These are phyloP conservation scores for Lepidurus apus DNA, from an alignment of 1,140 invertebrate species.

Conservation along the genomic window DNA sequence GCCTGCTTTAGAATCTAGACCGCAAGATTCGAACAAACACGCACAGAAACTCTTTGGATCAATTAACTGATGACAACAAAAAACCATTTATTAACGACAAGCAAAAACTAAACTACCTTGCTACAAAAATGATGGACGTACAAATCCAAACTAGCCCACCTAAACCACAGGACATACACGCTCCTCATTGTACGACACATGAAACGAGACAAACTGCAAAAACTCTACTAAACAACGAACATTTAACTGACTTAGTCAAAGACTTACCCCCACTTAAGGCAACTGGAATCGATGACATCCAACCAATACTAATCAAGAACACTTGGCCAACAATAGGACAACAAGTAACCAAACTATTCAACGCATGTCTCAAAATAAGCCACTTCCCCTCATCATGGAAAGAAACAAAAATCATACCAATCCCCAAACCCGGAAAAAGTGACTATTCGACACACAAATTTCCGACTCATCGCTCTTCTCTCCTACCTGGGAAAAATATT, in stretches of 20 bases:
- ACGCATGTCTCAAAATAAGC: constrained; percentile 1
- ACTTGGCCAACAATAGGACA: too few species aligned
- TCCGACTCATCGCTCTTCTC: constrained; percentile 11
- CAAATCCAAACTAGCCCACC: neutral
- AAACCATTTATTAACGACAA: neutral
- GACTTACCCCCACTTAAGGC: constrained; percentile 19
- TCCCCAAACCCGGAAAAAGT: constrained; percentile 27
- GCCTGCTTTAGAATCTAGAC: too few species aligned
- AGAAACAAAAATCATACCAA: neutral
- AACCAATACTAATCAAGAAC: too few species aligned
- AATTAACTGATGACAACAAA: too few species aligned
- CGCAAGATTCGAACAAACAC: too few species aligned
- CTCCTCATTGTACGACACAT: neutral
- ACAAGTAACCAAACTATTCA: neutral
- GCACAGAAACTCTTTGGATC: too few species aligned
- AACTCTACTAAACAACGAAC: neutral
- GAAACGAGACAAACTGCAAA: too few species aligned
- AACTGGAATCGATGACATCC: neutral
- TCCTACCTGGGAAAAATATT: constrained; percentile 7
- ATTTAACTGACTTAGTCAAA: neutral
- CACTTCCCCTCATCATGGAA: constrained; percentile 25
- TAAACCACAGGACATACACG: too few species aligned
- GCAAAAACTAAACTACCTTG: constrained; percentile 19
- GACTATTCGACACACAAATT: constrained; percentile 2
- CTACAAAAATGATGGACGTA: constrained; percentile 18